Evolutionary conservation across 2,888 invertebrate species (phyloP), one percentile per base, ranked within the genome.

Genomic region (Sesamia inferens): DNA sequence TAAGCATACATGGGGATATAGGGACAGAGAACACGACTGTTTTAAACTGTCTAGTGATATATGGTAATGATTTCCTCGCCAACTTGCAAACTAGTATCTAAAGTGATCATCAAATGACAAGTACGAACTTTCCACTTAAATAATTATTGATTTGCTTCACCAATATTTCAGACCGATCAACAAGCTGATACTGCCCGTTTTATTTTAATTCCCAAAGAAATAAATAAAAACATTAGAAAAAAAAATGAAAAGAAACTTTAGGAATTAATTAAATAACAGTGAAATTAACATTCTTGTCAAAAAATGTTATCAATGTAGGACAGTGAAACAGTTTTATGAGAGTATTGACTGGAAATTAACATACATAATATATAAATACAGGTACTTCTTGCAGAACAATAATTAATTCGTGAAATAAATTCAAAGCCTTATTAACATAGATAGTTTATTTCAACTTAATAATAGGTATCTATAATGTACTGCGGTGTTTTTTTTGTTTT

Each of bases 291-390:
- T 66, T 72, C 22, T 63, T 63, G 8, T n/a, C 31, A 31, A 48
- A 74, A 68, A 67, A 78, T 75, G 75, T 67, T 81, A 81, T 75
- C 84, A 54, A 80, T 62, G 47, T 80, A 59, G 81, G 51, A 44
- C 80, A 80, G 14, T 11, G 44, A 44, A 63, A 59, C 67, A 68
- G 54, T 62, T 68, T 76, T 55, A 68, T 73, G 81, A 65, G 81
- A 70, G 77, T 71, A 68, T 71, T 81, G 57, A 70, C 84, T 77
- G 77, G 42, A 72, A 47, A 68, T 71, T 51, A 13, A 61, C 48
- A 57, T 64, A 59, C 59, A 58, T 5, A 31, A 2, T 31, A n/a
- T n/a, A n/a, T n/a, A n/a, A n/a, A n/a, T n/a, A n/a, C n/a, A n/a
- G 31, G 31, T 31, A 31, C 31, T 31, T 31, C 31, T 31, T 51